These are phyloP conservation scores for Beris chalybata DNA, from an alignment of 2,888 invertebrate species.

Conservation along the genomic window DNA sequence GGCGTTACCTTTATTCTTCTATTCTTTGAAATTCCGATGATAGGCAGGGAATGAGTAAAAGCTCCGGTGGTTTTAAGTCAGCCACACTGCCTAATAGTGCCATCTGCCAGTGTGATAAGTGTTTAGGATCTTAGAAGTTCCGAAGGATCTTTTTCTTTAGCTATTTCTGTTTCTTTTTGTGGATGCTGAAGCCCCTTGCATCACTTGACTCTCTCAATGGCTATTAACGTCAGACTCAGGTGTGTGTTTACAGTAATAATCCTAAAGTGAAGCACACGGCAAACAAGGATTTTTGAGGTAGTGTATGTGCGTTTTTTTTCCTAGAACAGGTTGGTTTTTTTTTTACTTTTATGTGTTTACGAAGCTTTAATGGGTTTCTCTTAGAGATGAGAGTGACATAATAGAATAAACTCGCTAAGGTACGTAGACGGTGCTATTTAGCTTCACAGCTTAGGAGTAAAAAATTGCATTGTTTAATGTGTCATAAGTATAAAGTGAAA, in stretches of 20 bases:
- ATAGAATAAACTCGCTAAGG: slow-evolving; percentile 6
- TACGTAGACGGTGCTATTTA: no score
- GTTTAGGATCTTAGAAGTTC: neutral
- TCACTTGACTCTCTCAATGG: slow-evolving; percentile 20
- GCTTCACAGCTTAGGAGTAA: no score
- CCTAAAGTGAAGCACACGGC: slow-evolving; percentile 7
- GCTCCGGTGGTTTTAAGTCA: neutral
- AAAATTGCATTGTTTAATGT: no score
- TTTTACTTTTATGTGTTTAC: slow-evolving; percentile 14
- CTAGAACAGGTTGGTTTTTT: neutral
- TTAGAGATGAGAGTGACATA: slow-evolving; percentile 15
- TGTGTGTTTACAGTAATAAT: slow-evolving; percentile 32
- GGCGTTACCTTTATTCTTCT: no score
- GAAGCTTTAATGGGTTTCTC: slow-evolving; percentile 19
- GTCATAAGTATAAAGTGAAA: no score
- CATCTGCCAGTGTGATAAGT: neutral
- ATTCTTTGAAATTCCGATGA: no score
- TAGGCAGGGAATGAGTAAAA: slow-evolving; percentile 7
- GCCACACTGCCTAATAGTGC: slow-evolving; percentile 1
- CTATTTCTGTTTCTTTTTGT: neutral
- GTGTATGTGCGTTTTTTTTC: neutral
- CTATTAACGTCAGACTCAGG: slow-evolving; percentile 30
- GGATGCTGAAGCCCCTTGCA: neutral
- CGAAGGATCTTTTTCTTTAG: neutral
- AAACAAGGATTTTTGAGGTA: neutral